Evolutionary conservation across 2,113 vertebrate genomes (phyloP), one percentile per base, ranked within the genome.

Genomic region (Sinocyclocheilus anophthalmus): DNA sequence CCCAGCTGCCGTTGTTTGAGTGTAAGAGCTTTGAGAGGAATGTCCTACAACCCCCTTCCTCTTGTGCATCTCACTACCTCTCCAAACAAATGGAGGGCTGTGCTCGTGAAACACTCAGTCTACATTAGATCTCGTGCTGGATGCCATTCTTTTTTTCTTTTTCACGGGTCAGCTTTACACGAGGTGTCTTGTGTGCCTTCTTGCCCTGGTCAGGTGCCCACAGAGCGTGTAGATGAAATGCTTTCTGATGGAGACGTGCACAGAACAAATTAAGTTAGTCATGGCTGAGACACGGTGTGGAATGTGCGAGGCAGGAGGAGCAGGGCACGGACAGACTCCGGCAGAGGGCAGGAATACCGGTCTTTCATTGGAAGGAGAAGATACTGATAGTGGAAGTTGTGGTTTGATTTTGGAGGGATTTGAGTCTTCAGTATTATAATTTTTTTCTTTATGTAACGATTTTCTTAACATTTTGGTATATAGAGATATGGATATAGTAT

Each of bases 211-310:
- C 88, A 86, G 85, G 85, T 85, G 86, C 84, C 85, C 30, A 37
- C 55, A 24, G 72, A 86, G 65, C 69, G 16, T 78, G 85, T 84
- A 70, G 88, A 86, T 82, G 45, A 86, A 86, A 88, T 55, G 63
- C 84, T 84, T 89, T 90, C 81, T 86, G 93, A 95, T 92, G 92
- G 90, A 91, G 91, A 94, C 91, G 91, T 91, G 90, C 89, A 91
- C 92, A 91, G 92, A 94, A 94, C 92, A 94, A 94, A 95, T 94
- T 89, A 91, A 92, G 88, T 94, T 94, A 95, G 94, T 95, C 92
- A 94, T 88, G 93, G 93, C 92, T 94, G 92, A 94, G 89, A 91
- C 92, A 91, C 89, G 87, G 90, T 92, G 89, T 91, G 93, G 94
- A 95, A 95, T 95, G 93, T 92, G 72, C 89, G 90, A 92, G 90